Conservation (phyloP, 1,140 invertebrate genomes). For the Magallana angulata region DNA sequence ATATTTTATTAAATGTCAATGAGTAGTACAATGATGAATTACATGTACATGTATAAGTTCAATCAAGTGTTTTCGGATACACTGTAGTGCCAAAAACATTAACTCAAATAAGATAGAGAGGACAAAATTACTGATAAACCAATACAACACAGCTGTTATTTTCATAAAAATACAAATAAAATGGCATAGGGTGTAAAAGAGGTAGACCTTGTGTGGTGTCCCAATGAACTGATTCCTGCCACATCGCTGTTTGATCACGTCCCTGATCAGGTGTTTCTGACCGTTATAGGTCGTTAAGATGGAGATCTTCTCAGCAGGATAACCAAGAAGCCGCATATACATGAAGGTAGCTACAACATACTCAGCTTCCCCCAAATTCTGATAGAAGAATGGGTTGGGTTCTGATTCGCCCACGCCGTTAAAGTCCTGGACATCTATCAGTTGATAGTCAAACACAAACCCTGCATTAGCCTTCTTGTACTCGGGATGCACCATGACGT, state of each 20-base stretch:
- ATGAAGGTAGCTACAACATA: slow-evolving; percentile 98
- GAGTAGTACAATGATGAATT: too few relatives aligned
- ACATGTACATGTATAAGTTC: too few relatives aligned
- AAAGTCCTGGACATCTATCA: slow-evolving; percentile 98
- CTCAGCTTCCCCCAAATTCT: slow-evolving; percentile 99
- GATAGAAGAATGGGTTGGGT: slow-evolving; percentile 99
- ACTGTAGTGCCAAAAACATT: too few relatives aligned
- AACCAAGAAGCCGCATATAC: slow-evolving; percentile 98
- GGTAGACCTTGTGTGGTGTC: slow-evolving; percentile 94
- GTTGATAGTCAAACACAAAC: slow-evolving; percentile 95
- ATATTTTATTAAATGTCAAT: too few relatives aligned
- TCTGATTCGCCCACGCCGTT: slow-evolving; percentile 98
- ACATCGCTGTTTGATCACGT: slow-evolving; percentile 96
- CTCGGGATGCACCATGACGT: slow-evolving; percentile 90
- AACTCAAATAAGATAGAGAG: too few relatives aligned
- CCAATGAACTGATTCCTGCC: slow-evolving; percentile 97
- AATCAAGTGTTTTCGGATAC: too few relatives aligned
- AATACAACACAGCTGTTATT: too few relatives aligned
- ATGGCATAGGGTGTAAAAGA: too few relatives aligned
- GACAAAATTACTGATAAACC: too few relatives aligned
- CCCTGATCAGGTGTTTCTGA: slow-evolving; percentile 97
- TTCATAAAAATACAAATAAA: too few relatives aligned
- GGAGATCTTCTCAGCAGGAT: slow-evolving; percentile 98
- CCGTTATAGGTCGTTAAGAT: slow-evolving; percentile 99
- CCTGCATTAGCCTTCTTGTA: slow-evolving; percentile 95